phyloP scores from a whole-genome alignment of 1,140 invertebrate genomes.

The Dendroctonus ponderosae region DNA sequence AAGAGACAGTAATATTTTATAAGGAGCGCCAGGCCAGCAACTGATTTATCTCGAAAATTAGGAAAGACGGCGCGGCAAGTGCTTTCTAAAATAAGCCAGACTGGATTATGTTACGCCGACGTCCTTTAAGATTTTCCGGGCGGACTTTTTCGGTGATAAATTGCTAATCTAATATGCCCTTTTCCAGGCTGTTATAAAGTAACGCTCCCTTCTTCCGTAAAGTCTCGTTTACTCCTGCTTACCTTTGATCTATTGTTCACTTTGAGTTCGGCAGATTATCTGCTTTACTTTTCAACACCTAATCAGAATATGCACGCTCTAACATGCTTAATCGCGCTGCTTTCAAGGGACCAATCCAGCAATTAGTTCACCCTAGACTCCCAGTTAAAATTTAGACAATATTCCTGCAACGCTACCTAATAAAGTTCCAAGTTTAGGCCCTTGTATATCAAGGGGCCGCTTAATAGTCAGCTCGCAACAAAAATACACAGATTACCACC shows the following conservation, averaged over 20 bases:
- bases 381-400: too few relatives aligned
- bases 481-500: slow-evolving; percentile 3
- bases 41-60: slow-evolving; percentile 22
- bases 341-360: too few relatives aligned
- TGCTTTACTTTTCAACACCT: too few relatives aligned
- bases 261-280: background rate
- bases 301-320: too few relatives aligned
- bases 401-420: too few relatives aligned
- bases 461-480: background rate
- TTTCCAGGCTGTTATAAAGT: slow-evolving; percentile 17
- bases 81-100: slow-evolving; percentile 28
- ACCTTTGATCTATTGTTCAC: slow-evolving; percentile 6
- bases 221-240: slow-evolving; percentile 5
- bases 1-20: slow-evolving; percentile 3
- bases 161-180: slow-evolving; percentile 25
- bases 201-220: slow-evolving; percentile 9
- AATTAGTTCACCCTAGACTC: too few relatives aligned
- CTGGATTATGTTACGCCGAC: slow-evolving; percentile 27
- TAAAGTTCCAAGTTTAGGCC: too few relatives aligned
- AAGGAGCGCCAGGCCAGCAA: background rate
- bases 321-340: too few relatives aligned
- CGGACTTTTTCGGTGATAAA: slow-evolving; percentile 22
- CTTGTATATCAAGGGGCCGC: too few relatives aligned
- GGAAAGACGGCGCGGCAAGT: slow-evolving; percentile 22
- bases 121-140: slow-evolving; percentile 17